These are phyloP conservation scores for Miniopterus natalensis DNA, from an alignment of 2,113 vertebrate species.

Conservation along the genomic window DNA sequence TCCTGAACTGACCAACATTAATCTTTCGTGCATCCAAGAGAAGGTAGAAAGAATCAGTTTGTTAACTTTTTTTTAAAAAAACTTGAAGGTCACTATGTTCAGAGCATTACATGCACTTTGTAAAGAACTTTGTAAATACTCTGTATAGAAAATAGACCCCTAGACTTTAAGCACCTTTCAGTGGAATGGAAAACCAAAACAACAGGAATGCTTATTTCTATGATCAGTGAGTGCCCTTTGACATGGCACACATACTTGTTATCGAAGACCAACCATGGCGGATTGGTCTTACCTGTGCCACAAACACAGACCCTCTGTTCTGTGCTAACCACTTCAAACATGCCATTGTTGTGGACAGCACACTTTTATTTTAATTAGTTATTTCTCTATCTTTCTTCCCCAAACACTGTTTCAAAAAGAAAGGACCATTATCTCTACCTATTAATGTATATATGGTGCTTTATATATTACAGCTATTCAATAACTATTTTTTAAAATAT, in stretches of 20 bases:
- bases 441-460: neutral
- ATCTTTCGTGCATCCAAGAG: conserved; percentile 24
- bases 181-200: neutral
- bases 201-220: neutral
- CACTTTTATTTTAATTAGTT: neutral
- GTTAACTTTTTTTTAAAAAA: neutral
- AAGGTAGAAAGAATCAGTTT: neutral
- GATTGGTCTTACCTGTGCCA: neutral
- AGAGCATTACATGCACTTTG: neutral
- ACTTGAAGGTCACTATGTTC: neutral
- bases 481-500: neutral
- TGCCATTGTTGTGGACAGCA: neutral
- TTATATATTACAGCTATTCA: neutral
- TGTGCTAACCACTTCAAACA: neutral
- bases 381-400: neutral
- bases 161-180: conserved; percentile 15
- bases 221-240: neutral
- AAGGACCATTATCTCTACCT: neutral
- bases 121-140: conserved; percentile 16
- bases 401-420: neutral
- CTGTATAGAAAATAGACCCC: neutral
- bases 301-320: neutral
- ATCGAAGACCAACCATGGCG: neutral
- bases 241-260: neutral
- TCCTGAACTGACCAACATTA: neutral